These are phyloP conservation scores for Rhea pennata DNA, from an alignment of 2,113 vertebrate genomes.

Conservation along the genomic window DNA sequence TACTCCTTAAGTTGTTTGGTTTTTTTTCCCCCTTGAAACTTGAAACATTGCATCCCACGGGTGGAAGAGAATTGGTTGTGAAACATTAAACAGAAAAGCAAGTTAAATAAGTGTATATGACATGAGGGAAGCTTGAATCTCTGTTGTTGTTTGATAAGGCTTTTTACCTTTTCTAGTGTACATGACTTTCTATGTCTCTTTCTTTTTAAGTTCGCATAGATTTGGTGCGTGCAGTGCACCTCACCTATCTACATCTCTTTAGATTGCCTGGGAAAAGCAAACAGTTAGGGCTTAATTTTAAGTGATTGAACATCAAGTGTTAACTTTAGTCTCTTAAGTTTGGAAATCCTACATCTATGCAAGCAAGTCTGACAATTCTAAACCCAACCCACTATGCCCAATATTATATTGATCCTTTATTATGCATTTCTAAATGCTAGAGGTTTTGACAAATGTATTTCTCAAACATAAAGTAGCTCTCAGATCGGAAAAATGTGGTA, in stretches of 20 bases:
- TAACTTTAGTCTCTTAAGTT: not conserved
- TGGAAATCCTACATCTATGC: not conserved
- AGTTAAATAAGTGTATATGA: not conserved
- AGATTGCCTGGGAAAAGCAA: not conserved
- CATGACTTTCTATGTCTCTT: not conserved
- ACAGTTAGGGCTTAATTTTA: not conserved
- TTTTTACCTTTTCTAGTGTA: not conserved
- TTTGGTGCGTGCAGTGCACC: rapidly evolving
- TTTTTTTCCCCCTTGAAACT: not conserved
- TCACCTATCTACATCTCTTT: not conserved
- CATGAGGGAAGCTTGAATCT: not conserved
- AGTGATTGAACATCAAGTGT: not conserved
- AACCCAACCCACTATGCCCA: not conserved
- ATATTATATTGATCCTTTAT: not conserved
- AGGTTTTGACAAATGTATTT: not conserved
- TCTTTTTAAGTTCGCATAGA: not conserved
- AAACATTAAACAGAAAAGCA: not conserved
- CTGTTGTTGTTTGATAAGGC: not conserved
- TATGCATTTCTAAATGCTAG: not conserved
- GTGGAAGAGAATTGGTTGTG: not conserved
- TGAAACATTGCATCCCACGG: not conserved
- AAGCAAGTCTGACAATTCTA: not conserved
- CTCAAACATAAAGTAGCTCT: not conserved
- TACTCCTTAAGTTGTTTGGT: not conserved
- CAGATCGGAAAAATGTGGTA: not conserved